phyloP scores from a whole-genome alignment of 2,888 invertebrate species.

The Empis livida region DNA sequence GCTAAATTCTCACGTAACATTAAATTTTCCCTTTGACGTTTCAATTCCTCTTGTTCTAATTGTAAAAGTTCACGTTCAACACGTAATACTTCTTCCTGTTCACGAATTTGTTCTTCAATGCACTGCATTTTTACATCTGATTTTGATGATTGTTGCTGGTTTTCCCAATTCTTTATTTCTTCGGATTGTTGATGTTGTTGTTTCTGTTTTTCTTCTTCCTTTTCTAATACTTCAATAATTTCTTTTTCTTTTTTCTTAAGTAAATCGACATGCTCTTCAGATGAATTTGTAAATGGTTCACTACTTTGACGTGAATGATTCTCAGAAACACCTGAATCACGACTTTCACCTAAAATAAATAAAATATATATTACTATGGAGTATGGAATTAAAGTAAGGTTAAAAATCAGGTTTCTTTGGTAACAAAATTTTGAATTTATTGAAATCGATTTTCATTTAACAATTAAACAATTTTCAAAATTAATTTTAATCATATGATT shows the following conservation, averaged over 20 bases:
- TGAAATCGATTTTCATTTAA: too few species aligned
- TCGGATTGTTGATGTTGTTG: slow-evolving; percentile 10
- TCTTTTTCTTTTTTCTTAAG: slow-evolving; percentile 46
- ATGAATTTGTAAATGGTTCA: slow-evolving; percentile 62
- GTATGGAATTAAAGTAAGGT: too few species aligned
- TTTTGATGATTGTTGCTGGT: slow-evolving; percentile 32
- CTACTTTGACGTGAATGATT: slow-evolving; percentile 71
- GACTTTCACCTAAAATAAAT: slow-evolving; percentile 44
- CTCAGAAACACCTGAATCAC: slow-evolving; percentile 65
- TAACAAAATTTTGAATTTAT: too few species aligned
- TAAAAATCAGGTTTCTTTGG: too few species aligned
- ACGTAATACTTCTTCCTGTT: slow-evolving; percentile 61
- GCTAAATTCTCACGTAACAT: slow-evolving; percentile 50
- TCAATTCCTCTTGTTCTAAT: slow-evolving; percentile 62
- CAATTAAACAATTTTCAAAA: background rate
- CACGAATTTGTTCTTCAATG: slow-evolving; percentile 50
- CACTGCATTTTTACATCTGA: slow-evolving; percentile 43
- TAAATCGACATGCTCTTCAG: slow-evolving; percentile 64
- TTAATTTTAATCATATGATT: too few species aligned
- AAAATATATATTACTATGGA: too few species aligned
- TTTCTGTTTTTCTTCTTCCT: slow-evolving; percentile 41
- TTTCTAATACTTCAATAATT: slow-evolving; percentile 50
- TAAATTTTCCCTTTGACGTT: slow-evolving; percentile 59
- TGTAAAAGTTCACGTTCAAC: slow-evolving; percentile 68
- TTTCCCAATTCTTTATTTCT: slow-evolving; percentile 32